Percentiles rank a stretch among this genome's conserved stretches.
These are phyloP conservation scores for Corapipo altera DNA, from an alignment of 2,113 vertebrate species.

Conservation along the genomic window DNA sequence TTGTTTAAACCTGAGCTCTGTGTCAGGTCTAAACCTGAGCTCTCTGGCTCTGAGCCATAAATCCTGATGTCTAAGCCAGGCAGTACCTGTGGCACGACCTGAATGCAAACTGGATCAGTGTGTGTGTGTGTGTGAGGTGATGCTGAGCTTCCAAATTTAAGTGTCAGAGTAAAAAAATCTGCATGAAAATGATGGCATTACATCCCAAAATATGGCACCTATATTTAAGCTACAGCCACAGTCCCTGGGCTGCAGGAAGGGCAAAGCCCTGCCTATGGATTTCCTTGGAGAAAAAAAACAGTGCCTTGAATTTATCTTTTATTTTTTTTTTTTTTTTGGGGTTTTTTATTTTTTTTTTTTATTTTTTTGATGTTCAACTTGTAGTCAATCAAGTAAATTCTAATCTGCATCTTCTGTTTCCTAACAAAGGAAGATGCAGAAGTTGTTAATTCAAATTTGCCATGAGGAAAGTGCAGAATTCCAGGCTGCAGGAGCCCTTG, in stretches of 20 bases:
- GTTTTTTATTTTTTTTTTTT: neutral
- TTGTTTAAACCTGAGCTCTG: neutral
- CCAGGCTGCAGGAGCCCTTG: neutral
- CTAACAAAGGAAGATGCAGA: neutral
- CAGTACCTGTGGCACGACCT: neutral
- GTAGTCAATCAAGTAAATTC: neutral
- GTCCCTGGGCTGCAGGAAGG: neutral
- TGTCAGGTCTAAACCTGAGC: neutral
- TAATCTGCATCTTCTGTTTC: neutral
- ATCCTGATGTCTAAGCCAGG: rapidly evolving
- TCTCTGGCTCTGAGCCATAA: neutral
- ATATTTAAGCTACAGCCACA: neutral
- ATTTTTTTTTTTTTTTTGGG: neutral
- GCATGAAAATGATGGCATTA: neutral
- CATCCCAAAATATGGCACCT: neutral
- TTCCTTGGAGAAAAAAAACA: neutral
- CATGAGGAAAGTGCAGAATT: neutral
- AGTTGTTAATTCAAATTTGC: neutral
- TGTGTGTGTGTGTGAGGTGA: neutral
- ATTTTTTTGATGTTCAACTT: neutral
- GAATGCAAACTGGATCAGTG: neutral
- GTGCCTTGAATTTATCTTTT: neutral
- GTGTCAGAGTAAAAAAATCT: neutral
- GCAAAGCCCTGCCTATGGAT: neutral
- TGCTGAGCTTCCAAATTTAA: neutral